Base-by-base conservation (phyloP, 2,888 invertebrate genomes). In the Litoditis marina region DNA sequence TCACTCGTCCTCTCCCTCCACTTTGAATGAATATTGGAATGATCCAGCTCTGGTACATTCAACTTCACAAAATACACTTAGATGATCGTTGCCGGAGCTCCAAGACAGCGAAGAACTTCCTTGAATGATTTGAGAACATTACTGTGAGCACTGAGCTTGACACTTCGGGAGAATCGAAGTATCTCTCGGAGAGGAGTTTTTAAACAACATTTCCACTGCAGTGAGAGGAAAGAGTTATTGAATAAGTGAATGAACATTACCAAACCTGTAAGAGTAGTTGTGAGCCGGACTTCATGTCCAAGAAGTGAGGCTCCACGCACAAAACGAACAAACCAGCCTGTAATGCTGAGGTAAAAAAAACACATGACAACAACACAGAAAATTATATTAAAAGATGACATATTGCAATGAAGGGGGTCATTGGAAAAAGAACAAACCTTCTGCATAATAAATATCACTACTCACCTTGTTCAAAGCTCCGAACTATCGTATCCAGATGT, bases 321-420 rank as follows among this genome's bases (percentile, higher is more conserved):
- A 66, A 80, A 80, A 11, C 75, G 76, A 1, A 80, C 71, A 7
- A 61, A 65, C 78, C 79, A 80, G 25, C 74, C 79, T 80, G 50
- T 31, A 69, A 69, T 30, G n/a, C n/a, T n/a, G n/a, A n/a, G n/a
- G n/a, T n/a, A n/a, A n/a, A n/a, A n/a, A n/a, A n/a, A n/a, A n/a
- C n/a, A n/a, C n/a, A n/a, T n/a, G n/a, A n/a, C n/a, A n/a, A n/a
- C n/a, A n/a, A n/a, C n/a, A n/a, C n/a, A n/a, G n/a, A n/a, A n/a
- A n/a, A n/a, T n/a, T n/a, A n/a, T n/a, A n/a, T n/a, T n/a, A n/a
- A n/a, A n/a, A n/a, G n/a, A n/a, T n/a, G n/a, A n/a, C n/a, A n/a
- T n/a, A n/a, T n/a, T n/a, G n/a, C n/a, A n/a, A n/a, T n/a, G n/a
- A n/a, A n/a, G n/a, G n/a, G n/a, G n/a, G n/a, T n/a, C n/a, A n/a